Conservation (phyloP, 1,140 invertebrate species). For the Magallana angulata region DNA sequence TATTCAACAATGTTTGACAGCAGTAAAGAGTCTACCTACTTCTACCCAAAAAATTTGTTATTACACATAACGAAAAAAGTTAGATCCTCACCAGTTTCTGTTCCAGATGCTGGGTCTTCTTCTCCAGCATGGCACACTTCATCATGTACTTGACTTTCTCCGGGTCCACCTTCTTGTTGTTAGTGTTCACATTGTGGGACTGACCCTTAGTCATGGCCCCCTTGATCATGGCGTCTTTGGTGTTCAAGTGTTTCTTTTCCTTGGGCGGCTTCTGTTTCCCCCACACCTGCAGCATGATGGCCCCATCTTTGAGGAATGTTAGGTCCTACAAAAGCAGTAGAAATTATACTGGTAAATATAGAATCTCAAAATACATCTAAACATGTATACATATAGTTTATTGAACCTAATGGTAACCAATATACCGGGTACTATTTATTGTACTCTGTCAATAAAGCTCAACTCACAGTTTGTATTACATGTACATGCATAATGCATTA, state of each 20-base stretch:
- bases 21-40: too few relatives aligned
- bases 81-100: constrained; percentile 75
- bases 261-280: constrained; percentile 80
- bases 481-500: too few relatives aligned
- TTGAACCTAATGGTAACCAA: too few relatives aligned
- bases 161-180: constrained; percentile 68
- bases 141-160: constrained; percentile 75
- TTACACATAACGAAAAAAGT: background rate
- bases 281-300: constrained; percentile 81
- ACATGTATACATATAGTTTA: too few relatives aligned
- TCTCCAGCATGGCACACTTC: constrained; percentile 71
- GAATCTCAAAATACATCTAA: too few relatives aligned
- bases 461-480: too few relatives aligned
- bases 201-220: constrained; percentile 64
- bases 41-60: too few relatives aligned
- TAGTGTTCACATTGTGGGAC: constrained; percentile 67
- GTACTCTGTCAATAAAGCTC: too few relatives aligned
- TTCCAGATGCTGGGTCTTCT: constrained; percentile 71
- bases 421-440: too few relatives aligned
- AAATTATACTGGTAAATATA: background rate
- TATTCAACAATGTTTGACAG: too few relatives aligned
- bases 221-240: constrained; percentile 62
- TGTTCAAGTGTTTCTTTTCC: constrained; percentile 65
- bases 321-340: constrained; percentile 75
- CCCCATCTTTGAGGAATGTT: constrained; percentile 81